Conservation (phyloP, 2,888 invertebrate genomes). For the Globia sparganii region DNA sequence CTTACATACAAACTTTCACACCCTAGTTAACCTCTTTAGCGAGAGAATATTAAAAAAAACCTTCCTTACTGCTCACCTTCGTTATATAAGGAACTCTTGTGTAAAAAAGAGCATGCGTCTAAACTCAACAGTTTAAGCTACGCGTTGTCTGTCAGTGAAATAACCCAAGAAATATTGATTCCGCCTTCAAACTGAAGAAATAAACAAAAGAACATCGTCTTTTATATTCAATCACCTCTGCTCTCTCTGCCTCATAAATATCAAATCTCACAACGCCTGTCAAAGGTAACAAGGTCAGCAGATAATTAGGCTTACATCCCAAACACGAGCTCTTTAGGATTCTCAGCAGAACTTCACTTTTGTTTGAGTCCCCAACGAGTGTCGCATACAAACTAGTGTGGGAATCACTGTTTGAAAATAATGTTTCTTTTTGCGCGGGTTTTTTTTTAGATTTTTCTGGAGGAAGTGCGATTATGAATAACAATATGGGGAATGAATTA, state of each 20-base stretch:
- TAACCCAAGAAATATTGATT: background rate
- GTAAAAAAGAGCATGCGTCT: background rate
- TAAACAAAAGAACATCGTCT: constrained; percentile 22
- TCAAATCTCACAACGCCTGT: constrained; percentile 51
- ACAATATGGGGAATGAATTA: constrained; percentile 31
- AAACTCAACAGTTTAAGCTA: too few relatives aligned
- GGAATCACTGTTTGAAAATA: constrained; percentile 58
- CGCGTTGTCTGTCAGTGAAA: too few relatives aligned
- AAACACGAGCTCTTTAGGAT: constrained; percentile 53
- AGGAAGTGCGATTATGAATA: constrained; percentile 48
- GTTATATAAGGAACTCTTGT: background rate
- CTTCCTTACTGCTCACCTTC: background rate
- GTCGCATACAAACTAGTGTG: constrained; percentile 65
- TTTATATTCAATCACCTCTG: constrained; percentile 37
- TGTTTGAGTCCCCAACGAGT: constrained; percentile 61
- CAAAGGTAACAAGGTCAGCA: constrained; percentile 53
- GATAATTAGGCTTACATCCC: constrained; percentile 50
- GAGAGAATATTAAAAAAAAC: too few relatives aligned
- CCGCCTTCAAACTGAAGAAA: constrained; percentile 1
- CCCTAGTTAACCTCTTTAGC: background rate
- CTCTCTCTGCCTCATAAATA: constrained; percentile 34
- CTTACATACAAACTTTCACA: background rate
- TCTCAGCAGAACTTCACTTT: constrained; percentile 60
- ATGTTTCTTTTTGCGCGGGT: constrained; percentile 52
- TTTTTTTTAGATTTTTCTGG: constrained; percentile 28